Conservation (phyloP, 2,888 invertebrate species). For the Eupithecia vulgata region DNA sequence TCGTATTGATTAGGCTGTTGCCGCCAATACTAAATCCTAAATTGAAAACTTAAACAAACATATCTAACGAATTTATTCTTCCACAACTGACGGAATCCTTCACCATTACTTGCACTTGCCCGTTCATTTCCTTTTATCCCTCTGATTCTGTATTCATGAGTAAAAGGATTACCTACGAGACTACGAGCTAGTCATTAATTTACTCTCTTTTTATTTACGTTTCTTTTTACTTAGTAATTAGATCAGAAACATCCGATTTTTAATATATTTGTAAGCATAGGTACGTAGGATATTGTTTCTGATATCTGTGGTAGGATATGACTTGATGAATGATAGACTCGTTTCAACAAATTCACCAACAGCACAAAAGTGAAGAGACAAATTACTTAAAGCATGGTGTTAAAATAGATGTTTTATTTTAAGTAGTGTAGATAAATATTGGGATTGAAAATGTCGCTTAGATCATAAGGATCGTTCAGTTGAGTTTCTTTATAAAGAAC, state of each 20-base stretch:
- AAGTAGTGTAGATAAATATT: background rate
- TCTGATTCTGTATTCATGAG: slow-evolving; percentile 1
- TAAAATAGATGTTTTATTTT: too few relatives aligned
- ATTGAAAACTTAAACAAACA: too few relatives aligned
- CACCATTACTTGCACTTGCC: background rate
- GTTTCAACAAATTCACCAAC: background rate
- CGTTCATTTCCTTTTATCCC: background rate
- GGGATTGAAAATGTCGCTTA: background rate
- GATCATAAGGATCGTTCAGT: background rate
- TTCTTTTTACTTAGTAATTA: background rate
- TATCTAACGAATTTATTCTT: background rate
- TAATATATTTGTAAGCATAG: background rate
- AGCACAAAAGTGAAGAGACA: background rate
- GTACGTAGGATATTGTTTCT: too few relatives aligned
- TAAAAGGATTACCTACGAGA: background rate
- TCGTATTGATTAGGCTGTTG: too few relatives aligned
- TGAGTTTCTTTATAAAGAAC: too few relatives aligned
- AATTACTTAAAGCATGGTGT: background rate
- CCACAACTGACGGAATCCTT: background rate
- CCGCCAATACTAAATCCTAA: too few relatives aligned
- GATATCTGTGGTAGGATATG: too few relatives aligned
- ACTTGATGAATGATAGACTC: too few relatives aligned
- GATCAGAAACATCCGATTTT: background rate
- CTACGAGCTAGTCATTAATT: background rate
- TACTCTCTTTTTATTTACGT: background rate